Evolutionary conservation across 2,888 invertebrate species (phyloP).

Genomic region (Scaptomyza parva): DNA sequence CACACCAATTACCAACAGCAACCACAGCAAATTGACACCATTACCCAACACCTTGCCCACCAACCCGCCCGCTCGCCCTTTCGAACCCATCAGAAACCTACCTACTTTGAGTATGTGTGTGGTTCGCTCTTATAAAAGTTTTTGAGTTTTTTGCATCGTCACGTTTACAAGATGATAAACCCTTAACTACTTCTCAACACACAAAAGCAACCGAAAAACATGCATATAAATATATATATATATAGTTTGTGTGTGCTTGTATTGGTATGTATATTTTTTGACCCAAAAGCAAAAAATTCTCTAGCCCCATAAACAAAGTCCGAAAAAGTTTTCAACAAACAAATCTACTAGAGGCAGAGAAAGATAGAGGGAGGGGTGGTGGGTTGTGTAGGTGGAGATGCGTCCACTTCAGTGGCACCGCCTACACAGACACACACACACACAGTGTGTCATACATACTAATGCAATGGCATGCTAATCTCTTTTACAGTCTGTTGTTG

Average conservation of each 20-base stretch:
- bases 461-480: constrained; percentile 49
- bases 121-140: constrained; percentile 44
- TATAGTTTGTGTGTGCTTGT: constrained; percentile 8
- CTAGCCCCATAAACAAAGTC: constrained; percentile 65
- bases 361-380: neutral
- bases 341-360: neutral
- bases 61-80: neutral
- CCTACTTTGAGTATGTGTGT: constrained; percentile 30
- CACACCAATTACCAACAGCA: constrained; percentile 15
- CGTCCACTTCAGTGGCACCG: constrained; percentile 68
- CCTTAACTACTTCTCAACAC: constrained; percentile 73
- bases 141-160: constrained; percentile 62
- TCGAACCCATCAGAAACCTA: neutral
- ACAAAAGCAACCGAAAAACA: constrained; percentile 53
- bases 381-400: constrained; percentile 33
- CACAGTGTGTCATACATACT: constrained; percentile 1
- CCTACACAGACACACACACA: constrained; percentile 25
- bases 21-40: constrained; percentile 38
- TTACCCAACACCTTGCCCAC: neutral
- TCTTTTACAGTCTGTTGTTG: constrained; percentile 32
- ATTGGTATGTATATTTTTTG: constrained; percentile 37
- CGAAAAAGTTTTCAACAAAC: constrained; percentile 66
- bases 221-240: constrained; percentile 21
- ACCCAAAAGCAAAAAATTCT: constrained; percentile 45
- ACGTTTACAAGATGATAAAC: constrained; percentile 80